Conservation (phyloP, 1,140 invertebrate species). For the Zaprionus camerounensis region DNA sequence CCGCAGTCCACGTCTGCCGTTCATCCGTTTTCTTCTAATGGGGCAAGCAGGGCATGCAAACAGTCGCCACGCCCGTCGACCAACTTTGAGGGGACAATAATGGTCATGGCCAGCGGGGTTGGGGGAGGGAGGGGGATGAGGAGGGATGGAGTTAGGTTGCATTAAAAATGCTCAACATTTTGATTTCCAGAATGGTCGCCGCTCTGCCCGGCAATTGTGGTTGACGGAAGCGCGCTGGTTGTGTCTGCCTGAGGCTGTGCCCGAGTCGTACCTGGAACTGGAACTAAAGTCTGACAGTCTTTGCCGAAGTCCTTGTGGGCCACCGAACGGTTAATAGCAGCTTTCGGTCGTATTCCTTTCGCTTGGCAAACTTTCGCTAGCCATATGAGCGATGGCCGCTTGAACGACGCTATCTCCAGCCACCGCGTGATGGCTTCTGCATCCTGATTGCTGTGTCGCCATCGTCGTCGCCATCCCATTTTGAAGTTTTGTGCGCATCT, state of each 20-base stretch:
- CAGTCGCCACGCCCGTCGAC: conserved; percentile 7
- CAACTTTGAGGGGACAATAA: conserved; percentile 17
- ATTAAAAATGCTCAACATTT: conserved; percentile 76
- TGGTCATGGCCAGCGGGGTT: neutral
- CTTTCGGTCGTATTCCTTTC: conserved; percentile 33
- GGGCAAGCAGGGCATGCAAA: conserved; percentile 35
- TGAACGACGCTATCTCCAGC: conserved; percentile 9
- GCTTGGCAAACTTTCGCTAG: conserved; percentile 40
- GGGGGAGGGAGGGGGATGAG: neutral
- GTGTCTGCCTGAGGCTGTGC: neutral
- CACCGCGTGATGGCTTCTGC: neutral
- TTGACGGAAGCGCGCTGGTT: conserved; percentile 7
- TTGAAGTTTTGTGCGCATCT: conserved; percentile 81
- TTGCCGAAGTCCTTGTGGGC: conserved; percentile 1
- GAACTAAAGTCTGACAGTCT: neutral
- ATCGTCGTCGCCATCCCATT: conserved; percentile 35
- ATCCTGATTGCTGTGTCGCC: neutral
- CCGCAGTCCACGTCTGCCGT: conserved; percentile 9
- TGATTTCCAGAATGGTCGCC: conserved; percentile 71
- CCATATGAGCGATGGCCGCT: conserved; percentile 18
- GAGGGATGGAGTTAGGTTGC: conserved; percentile 15
- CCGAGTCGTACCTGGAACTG: neutral
- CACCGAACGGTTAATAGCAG: neutral
- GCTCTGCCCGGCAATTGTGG: conserved; percentile 51
- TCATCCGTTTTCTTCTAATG: conserved; percentile 27